Evolutionary conservation across 2,888 invertebrate genomes (phyloP).

Genomic region (Phania funesta): DNA sequence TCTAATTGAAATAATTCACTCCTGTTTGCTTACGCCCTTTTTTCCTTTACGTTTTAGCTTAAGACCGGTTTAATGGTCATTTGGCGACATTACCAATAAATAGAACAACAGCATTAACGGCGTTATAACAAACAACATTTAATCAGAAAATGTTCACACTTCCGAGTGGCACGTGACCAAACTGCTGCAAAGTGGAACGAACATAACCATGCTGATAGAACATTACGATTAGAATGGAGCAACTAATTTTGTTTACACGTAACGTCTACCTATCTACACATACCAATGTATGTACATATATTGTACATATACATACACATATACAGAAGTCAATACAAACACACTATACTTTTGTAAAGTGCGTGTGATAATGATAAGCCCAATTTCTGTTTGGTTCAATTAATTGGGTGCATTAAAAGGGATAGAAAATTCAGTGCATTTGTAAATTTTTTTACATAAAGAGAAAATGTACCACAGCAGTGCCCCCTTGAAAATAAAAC

Average conservation of each 20-base stretch:
- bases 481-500: too few species aligned
- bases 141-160: conserved; percentile 70
- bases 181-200: conserved; percentile 50
- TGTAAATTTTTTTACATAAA: too few species aligned
- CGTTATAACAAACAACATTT: conserved; percentile 63
- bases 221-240: conserved; percentile 34
- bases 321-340: neutral
- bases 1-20: conserved; percentile 30
- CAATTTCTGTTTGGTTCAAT: too few species aligned
- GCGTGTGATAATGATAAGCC: too few species aligned
- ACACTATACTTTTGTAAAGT: too few species aligned
- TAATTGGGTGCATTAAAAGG: too few species aligned
- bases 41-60: neutral
- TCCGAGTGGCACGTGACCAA: conserved; percentile 70
- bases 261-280: neutral
- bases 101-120: conserved; percentile 44
- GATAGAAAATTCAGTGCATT: too few species aligned
- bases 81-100: conserved; percentile 49
- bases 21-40: neutral
- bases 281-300: neutral
- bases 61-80: conserved; percentile 50
- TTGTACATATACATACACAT: neutral
- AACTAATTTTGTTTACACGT: conserved; percentile 34
- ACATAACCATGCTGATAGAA: conserved; percentile 42
- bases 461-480: too few species aligned